A percentile compares a stretch with the other conserved stretches of the same genome.
Conservation (phyloP, 2,797 vertebrate genomes). For the Poecilia picta region DNA sequence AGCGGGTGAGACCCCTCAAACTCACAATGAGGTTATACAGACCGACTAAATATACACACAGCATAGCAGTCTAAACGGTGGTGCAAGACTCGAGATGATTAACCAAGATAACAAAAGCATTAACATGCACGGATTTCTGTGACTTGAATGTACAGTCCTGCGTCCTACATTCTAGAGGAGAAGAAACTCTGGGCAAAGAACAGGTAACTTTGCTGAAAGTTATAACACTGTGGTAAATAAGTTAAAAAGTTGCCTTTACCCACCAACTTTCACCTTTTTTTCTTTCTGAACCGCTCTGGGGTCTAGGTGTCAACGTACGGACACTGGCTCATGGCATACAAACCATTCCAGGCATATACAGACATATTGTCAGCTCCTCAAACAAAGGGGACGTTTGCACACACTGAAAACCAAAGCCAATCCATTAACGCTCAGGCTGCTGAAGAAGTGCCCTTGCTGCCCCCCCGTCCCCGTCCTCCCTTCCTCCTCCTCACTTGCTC, state of each 20-base stretch:
- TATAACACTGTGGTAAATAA: slow-evolving; percentile 3
- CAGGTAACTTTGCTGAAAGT: slow-evolving; percentile 10
- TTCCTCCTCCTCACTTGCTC: slow-evolving; percentile 34
- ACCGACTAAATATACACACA: slow-evolving; percentile 23
- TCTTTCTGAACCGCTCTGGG: slow-evolving; percentile 28
- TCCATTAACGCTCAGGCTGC: slow-evolving; percentile 36
- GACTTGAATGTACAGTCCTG: slow-evolving; percentile 31
- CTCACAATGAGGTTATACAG: slow-evolving; percentile 70
- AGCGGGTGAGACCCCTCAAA: slow-evolving; percentile 52
- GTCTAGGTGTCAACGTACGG: slow-evolving; percentile 35
- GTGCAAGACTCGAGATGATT: slow-evolving; percentile 34
- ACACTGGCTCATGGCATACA: slow-evolving; percentile 11
- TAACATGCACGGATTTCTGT: slow-evolving; percentile 50
- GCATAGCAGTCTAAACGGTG: slow-evolving; percentile 14
- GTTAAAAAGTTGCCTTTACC: slow-evolving; percentile 3
- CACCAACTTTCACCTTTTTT: slow-evolving; percentile 16
- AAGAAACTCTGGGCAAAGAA: slow-evolving; percentile 23
- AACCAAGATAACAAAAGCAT: slow-evolving; percentile 47
- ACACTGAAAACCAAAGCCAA: slow-evolving; percentile 21
- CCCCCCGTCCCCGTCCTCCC: slow-evolving; percentile 3
- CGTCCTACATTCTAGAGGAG: slow-evolving; percentile 38
- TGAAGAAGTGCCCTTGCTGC: slow-evolving; percentile 44
- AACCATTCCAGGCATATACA: background rate
- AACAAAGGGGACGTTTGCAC: slow-evolving; percentile 4
- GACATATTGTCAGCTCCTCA: slow-evolving; percentile 20